Conservation (phyloP, 2,888 invertebrate genomes). For the Oscheius sp. region DNA sequence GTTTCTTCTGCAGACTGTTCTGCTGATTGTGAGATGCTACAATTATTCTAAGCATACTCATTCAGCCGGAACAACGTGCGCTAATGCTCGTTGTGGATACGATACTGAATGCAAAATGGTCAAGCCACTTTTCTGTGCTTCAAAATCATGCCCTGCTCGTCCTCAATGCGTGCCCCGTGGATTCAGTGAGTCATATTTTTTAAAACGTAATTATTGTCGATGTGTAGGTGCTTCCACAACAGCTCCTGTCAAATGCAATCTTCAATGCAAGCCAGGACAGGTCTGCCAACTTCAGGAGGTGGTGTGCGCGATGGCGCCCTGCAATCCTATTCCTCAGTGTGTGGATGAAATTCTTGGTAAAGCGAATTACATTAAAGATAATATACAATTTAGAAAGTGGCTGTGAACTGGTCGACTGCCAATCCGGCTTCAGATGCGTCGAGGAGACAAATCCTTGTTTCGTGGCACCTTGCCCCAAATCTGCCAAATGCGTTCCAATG, state of each 20-base stretch:
- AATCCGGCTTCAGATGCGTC: background rate
- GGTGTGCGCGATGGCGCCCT: conserved; percentile 6
- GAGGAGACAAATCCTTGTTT: conserved; percentile 10
- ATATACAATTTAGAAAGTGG: background rate
- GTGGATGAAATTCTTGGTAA: background rate
- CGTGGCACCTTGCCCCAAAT: conserved; percentile 2
- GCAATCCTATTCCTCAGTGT: conserved; percentile 26
- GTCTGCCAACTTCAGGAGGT: conserved; percentile 8
- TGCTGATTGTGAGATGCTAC: background rate
- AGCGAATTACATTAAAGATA: background rate
- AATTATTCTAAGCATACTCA: background rate
- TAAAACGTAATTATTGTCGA: background rate
- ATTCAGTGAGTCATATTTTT: background rate
- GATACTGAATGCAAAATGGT: conserved; percentile 29
- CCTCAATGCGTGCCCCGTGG: conserved; percentile 20
- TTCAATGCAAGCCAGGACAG: background rate
- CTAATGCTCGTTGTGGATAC: conserved; percentile 18
- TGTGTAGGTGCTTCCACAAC: background rate
- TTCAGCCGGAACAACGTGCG: conserved; percentile 19
- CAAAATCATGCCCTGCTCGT: conserved; percentile 1
- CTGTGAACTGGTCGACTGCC: conserved; percentile 9
- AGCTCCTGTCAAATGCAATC: background rate
- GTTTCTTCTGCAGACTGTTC: conserved; percentile 1
- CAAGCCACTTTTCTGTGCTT: conserved; percentile 1
- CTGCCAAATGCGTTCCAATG: conserved; percentile 9